Percentiles rank a stretch among this genome's conserved stretches.
Evolutionary conservation across 2,797 vertebrate species (phyloP).

Genomic region (Girardinus metallicus): DNA sequence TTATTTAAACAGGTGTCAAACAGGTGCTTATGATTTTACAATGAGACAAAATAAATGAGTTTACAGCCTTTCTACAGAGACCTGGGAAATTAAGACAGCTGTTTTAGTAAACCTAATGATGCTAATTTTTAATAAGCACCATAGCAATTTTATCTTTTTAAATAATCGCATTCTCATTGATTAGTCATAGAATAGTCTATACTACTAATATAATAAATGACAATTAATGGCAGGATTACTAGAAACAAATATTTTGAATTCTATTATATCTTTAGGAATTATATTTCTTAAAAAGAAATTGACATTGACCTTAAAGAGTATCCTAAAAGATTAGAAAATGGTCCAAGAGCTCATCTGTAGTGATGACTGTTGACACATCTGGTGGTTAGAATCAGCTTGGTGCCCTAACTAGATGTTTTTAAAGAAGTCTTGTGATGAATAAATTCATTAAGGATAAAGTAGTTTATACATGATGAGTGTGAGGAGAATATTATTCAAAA

Average conservation of each 20-base stretch:
- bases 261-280: not conserved
- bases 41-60: not conserved
- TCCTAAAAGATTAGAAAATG: not conserved
- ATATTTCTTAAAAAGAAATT: not conserved
- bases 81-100: not conserved
- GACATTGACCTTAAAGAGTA: not conserved
- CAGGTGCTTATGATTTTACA: not conserved
- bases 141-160: not conserved
- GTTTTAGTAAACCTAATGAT: not conserved
- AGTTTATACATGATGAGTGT: constrained; percentile 39
- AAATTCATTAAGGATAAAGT: not conserved
- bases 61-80: not conserved
- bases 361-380: not conserved
- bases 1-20: constrained; percentile 1
- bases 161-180: not conserved
- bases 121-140: not conserved
- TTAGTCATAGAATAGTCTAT: not conserved
- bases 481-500: constrained; percentile 54
- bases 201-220: not conserved
- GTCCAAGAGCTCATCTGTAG: not conserved
- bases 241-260: not conserved
- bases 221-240: not conserved
- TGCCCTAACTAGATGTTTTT: not conserved
- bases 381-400: not conserved
- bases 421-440: not conserved